Evolutionary conservation across 2,113 vertebrate species (phyloP).

Genomic region (Mungos mungo): DNA sequence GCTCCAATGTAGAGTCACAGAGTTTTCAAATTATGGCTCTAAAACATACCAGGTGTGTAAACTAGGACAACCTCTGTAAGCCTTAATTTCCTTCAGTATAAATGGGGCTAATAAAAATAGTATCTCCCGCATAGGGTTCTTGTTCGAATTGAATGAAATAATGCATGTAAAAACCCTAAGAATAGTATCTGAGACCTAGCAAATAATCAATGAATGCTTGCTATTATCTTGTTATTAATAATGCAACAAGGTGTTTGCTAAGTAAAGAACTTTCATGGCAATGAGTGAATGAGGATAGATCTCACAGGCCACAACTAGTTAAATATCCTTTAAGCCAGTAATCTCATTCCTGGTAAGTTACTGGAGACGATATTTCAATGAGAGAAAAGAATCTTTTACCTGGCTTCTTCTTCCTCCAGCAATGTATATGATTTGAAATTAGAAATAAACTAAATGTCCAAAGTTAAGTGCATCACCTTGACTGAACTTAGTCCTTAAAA

Average conservation of each 20-base stretch:
- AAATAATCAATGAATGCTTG: slow-evolving; percentile 60
- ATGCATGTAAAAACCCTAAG: slow-evolving; percentile 15
- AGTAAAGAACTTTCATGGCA: slow-evolving; percentile 12
- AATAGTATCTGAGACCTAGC: slow-evolving; percentile 57
- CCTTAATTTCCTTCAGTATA: slow-evolving; percentile 64
- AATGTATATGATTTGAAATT: neutral
- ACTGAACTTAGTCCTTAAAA: neutral
- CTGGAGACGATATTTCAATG: neutral
- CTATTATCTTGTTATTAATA: slow-evolving; percentile 50
- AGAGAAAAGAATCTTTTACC: neutral
- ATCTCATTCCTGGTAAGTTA: neutral
- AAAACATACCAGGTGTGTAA: neutral
- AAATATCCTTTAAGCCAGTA: neutral
- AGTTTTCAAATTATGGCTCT: neutral
- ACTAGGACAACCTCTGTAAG: slow-evolving; percentile 57
- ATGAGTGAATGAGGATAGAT: neutral
- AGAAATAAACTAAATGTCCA: neutral
- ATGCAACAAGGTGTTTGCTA: neutral
- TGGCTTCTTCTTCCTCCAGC: neutral
- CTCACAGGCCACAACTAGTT: neutral
- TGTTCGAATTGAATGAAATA: slow-evolving; percentile 59
- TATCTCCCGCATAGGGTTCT: slow-evolving; percentile 31
- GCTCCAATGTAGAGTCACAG: neutral
- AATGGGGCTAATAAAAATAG: slow-evolving; percentile 72
- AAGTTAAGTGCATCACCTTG: neutral